Percentiles rank a stretch among this genome's conserved stretches.
These are phyloP conservation scores for Torymus aiolomorphi DNA, from an alignment of 2,888 invertebrate species.

Conservation along the genomic window DNA sequence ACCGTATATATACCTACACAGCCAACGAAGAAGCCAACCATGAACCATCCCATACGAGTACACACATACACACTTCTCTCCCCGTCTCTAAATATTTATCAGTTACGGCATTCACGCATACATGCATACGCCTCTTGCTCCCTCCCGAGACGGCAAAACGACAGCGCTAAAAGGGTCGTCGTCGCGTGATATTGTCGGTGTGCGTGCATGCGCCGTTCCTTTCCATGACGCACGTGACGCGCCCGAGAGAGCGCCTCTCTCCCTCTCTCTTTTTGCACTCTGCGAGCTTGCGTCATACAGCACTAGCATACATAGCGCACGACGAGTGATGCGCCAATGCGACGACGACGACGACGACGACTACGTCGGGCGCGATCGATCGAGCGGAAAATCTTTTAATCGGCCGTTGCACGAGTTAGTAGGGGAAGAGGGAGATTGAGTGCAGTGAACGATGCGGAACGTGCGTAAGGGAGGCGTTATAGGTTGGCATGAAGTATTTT, in stretches of 20 bases:
- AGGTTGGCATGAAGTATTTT: too few species aligned
- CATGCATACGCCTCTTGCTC: too few species aligned
- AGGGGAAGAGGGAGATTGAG: too few species aligned
- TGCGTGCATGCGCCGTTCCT: constrained; percentile 56
- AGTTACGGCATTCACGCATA: too few species aligned
- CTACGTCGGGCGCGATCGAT: background rate
- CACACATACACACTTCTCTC: too few species aligned
- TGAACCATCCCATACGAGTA: too few species aligned
- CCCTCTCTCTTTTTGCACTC: background rate
- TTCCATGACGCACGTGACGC: constrained; percentile 66
- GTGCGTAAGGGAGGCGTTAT: too few species aligned
- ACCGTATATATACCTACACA: too few species aligned
- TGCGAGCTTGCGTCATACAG: constrained; percentile 31
- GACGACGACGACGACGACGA: background rate
- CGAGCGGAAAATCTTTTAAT: constrained; percentile 45
- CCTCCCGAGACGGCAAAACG: background rate
- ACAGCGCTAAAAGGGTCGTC: background rate
- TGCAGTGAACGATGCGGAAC: too few species aligned
- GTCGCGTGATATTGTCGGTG: background rate
- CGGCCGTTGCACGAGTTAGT: constrained; percentile 25
- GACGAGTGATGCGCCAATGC: constrained; percentile 17
- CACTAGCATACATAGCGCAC: too few species aligned
- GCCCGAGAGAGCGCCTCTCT: background rate
- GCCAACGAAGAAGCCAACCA: too few species aligned
- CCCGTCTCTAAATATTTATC: too few species aligned